Evolutionary conservation across 1,140 invertebrate species (phyloP).

Genomic region (Drosophila suzukii): DNA sequence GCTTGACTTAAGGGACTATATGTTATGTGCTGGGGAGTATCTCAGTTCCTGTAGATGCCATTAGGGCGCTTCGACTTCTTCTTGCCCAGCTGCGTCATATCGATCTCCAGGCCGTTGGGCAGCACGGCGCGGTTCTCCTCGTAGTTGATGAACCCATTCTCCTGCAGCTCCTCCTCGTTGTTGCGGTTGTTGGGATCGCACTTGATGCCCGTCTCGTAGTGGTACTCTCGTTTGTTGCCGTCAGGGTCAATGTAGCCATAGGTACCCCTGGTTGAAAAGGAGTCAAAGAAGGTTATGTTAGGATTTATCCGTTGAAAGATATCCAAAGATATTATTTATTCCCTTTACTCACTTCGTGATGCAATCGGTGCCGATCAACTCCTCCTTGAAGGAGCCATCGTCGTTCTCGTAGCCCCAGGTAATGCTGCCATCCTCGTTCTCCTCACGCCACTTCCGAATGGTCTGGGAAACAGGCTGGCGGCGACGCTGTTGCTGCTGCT

Average conservation of each 20-base stretch:
- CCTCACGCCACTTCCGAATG: conserved; percentile 90
- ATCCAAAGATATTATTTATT: no score
- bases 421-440: conserved; percentile 92
- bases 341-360: conserved; percentile 86
- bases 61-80: conserved; percentile 88
- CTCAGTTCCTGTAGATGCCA: conserved; percentile 69
- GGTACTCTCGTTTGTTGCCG: conserved; percentile 89
- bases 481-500: conserved; percentile 53
- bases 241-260: conserved; percentile 94
- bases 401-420: conserved; percentile 95
- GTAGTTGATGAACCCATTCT: conserved; percentile 89
- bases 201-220: conserved; percentile 89
- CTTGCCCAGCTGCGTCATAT: conserved; percentile 89
- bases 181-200: conserved; percentile 88
- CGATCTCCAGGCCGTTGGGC: conserved; percentile 89
- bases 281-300: background rate
- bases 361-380: conserved; percentile 92
- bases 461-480: conserved; percentile 88
- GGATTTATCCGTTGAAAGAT: no score
- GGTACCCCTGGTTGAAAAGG: conserved; percentile 86
- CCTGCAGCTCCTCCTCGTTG: conserved; percentile 87
- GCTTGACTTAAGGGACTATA: conserved; percentile 63
- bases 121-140: conserved; percentile 89
- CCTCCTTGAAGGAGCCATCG: conserved; percentile 89
- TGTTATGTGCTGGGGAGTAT: conserved; percentile 26